A percentile compares a stretch with the other conserved stretches of the same genome.
Conservation (phyloP, 2,797 vertebrate genomes). For the Tragelaphus oryx region DNA sequence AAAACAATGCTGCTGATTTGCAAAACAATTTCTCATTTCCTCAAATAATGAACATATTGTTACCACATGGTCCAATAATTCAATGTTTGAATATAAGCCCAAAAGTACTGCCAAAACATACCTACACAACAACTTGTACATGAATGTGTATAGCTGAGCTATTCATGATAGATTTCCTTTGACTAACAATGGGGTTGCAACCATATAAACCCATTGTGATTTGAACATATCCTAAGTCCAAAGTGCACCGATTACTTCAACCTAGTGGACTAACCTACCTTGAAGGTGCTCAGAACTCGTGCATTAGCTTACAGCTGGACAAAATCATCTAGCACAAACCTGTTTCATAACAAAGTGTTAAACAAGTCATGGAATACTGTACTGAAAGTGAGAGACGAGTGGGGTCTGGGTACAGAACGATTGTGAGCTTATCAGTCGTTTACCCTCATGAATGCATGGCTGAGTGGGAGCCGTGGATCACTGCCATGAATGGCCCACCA, state of each 20-base stretch:
- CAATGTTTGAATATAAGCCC: not conserved
- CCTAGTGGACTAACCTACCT: too few species aligned
- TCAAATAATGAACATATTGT: not conserved
- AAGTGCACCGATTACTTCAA: not conserved
- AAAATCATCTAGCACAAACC: not conserved
- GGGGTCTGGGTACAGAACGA: not conserved
- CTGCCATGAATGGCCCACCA: not conserved
- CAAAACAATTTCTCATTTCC: not conserved
- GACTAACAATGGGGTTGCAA: not conserved
- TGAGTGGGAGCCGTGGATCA: not conserved
- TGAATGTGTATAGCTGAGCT: not conserved
- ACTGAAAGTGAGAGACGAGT: not conserved
- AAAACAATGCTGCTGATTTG: not conserved
- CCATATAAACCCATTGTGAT: not conserved
- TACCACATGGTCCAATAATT: not conserved
- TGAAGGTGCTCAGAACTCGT: not conserved
- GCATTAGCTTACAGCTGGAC: not conserved
- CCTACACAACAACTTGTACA: not conserved
- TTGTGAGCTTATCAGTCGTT: not conserved
- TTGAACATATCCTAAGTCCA: not conserved
- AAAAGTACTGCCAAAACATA: not conserved
- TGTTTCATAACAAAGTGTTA: not conserved
- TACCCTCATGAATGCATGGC: rapidly evolving
- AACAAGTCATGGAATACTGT: rapidly evolving
- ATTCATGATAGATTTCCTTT: not conserved